Evolutionary conservation across 2,797 vertebrate genomes (phyloP).

Genomic region (Columba guinea): DNA sequence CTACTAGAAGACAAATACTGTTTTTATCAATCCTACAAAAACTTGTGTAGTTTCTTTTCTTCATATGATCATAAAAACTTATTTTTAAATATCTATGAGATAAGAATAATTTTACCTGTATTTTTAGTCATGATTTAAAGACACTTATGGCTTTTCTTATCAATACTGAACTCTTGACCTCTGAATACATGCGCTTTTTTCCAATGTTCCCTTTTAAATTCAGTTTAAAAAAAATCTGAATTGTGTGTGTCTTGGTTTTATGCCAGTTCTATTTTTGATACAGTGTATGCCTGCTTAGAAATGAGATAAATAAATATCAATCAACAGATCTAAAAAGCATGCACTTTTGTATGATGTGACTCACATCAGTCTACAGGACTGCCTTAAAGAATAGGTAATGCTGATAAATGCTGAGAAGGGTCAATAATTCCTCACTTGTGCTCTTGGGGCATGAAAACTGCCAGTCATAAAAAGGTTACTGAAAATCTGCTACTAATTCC

Average conservation of each 20-base stretch:
- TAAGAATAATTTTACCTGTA: background rate
- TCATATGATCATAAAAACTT: background rate
- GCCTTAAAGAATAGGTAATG: background rate
- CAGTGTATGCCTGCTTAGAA: background rate
- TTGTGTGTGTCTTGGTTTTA: background rate
- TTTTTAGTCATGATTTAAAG: background rate
- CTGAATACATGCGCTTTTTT: background rate
- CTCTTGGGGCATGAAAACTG: background rate
- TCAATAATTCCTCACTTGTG: slow-evolving; percentile 16
- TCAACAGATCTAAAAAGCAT: background rate
- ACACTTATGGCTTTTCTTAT: background rate
- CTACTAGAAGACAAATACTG: background rate
- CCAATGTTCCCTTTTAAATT: background rate
- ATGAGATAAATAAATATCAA: background rate
- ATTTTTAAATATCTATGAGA: background rate
- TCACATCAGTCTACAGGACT: background rate
- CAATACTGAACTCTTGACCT: background rate
- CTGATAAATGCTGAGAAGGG: slow-evolving; percentile 27
- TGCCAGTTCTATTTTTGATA: background rate
- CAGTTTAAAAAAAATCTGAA: background rate
- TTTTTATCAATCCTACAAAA: background rate
- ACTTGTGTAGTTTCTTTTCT: background rate
- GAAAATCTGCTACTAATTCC: background rate
- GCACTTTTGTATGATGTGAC: background rate
- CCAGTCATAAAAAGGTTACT: background rate